Conservation (phyloP, 2,797 vertebrate species). For the Acrossocheilus fasciatus region DNA sequence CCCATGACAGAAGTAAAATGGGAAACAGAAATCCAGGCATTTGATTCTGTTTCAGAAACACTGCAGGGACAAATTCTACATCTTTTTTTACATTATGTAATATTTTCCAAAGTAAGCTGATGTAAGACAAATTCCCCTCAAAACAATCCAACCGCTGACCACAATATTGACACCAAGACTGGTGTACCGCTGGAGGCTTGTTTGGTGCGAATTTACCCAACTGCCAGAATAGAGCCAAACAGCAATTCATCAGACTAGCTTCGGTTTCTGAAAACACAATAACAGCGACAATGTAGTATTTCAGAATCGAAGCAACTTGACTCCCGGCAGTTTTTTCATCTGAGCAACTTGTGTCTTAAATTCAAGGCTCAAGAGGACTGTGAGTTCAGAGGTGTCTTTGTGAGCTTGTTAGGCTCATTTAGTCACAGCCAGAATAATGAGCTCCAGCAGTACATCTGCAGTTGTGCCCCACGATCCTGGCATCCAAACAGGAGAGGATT, state of each 20-base stretch:
- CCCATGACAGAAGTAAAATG: not conserved
- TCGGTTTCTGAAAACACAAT: slow-evolving; percentile 36
- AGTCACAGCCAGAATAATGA: slow-evolving; percentile 64
- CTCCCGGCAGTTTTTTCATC: slow-evolving; percentile 19
- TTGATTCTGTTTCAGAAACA: not conserved
- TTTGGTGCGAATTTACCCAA: slow-evolving; percentile 32
- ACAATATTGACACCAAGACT: slow-evolving; percentile 48
- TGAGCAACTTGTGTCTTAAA: slow-evolving; percentile 28
- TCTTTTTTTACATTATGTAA: not conserved
- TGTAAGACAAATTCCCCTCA: slow-evolving; percentile 22
- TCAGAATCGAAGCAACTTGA: not conserved
- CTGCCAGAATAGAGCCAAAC: slow-evolving; percentile 25
- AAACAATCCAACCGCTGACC: slow-evolving; percentile 28
- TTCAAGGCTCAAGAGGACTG: slow-evolving; percentile 25
- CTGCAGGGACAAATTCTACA: not conserved
- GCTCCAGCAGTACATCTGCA: slow-evolving; percentile 60
- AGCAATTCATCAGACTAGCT: slow-evolving; percentile 25
- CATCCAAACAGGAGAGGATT: slow-evolving; percentile 64
- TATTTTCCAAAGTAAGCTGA: not conserved
- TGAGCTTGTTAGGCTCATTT: slow-evolving; percentile 62
- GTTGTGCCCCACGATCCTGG: slow-evolving; percentile 56
- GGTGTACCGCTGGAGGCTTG: slow-evolving; percentile 40
- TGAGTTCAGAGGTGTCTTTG: slow-evolving; percentile 60
- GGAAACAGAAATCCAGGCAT: not conserved
- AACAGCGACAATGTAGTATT: slow-evolving; percentile 21